Base-by-base conservation (phyloP, 2,888 invertebrate species). In the Agonopterix arenella region DNA sequence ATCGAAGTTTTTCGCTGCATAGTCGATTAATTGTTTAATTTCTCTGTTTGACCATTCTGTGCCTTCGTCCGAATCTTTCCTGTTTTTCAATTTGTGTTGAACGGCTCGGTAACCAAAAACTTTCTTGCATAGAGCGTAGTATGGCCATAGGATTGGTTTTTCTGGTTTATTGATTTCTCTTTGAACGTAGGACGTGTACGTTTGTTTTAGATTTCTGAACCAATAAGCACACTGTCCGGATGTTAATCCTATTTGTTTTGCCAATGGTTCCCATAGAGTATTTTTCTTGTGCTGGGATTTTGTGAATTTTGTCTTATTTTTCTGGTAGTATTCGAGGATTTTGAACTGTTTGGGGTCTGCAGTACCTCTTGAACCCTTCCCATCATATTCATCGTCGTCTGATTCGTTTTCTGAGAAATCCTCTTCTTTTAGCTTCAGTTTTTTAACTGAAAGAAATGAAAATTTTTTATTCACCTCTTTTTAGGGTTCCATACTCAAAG, bases 81-180 rank as follows among this genome's bases (percentile, higher is more conserved):
- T 75, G 18, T 73, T 76, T 45, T 79, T 82, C 0, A 88, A 58
- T 54, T 84, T 84, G 0, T 65, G 63, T 53, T 84, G 88, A 1
- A 88, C 67, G 0, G 76, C 73, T 59, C 88, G 54, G 50, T 88
- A 86, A 0, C 88, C 86, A 13, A 88, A 89, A 0, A 84, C 84
- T 64, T 85, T 89, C 51, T 88, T 89, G 60, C 86, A 86, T 0
- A 84, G 53, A 3, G 69, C 63, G 8, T 82, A 88, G 48, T 88
- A 85, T 0, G 85, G 86, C 88, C 86, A 88, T 0, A 82, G 61
- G 2, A 88, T 81, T 0, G 81, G 80, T 61, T 76, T 78, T 51
- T 84, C 84, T 0, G 88, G 86, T 52, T 80, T 81, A 4, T 68
- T 79, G 0, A 88, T 82, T 50, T 89, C 88, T 47, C 82, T 73